Evolutionary conservation across 2,888 invertebrate species (phyloP).

Genomic region (Cryptophagus acutangulus): DNA sequence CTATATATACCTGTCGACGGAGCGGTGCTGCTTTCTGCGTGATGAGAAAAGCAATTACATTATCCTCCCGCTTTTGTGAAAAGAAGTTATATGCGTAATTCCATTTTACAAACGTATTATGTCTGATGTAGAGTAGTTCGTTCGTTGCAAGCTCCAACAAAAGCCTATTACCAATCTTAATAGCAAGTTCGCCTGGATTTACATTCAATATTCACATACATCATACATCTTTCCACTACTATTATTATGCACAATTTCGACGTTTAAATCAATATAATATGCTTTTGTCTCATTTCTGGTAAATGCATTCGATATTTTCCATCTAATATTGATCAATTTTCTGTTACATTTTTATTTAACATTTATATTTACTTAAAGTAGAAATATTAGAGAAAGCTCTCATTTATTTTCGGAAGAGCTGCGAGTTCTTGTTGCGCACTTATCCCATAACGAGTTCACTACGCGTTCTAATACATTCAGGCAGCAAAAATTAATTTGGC

Average conservation of each 20-base stretch:
- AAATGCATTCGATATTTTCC: too few species aligned
- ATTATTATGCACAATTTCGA: too few species aligned
- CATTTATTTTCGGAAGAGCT: too few species aligned
- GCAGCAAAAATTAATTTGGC: too few species aligned
- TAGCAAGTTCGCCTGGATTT: too few species aligned
- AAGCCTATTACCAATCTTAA: constrained; percentile 2
- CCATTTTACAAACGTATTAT: constrained; percentile 1
- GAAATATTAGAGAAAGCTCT: too few species aligned
- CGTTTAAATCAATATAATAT: background rate
- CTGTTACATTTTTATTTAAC: too few species aligned
- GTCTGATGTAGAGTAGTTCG: background rate
- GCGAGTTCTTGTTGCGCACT: too few species aligned
- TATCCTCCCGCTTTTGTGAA: constrained; percentile 17
- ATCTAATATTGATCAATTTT: background rate
- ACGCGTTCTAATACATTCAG: too few species aligned
- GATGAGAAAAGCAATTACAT: constrained; percentile 37
- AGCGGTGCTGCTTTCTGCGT: constrained; percentile 29
- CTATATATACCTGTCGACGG: constrained; percentile 27
- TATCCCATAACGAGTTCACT: too few species aligned
- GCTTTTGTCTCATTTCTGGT: background rate
- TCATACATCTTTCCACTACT: background rate
- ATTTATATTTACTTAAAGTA: too few species aligned
- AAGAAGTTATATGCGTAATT: constrained; percentile 1
- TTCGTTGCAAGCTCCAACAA: background rate
- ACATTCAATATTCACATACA: too few species aligned